phyloP scores from a whole-genome alignment of 2,797 vertebrate genomes.

The Hemibagrus guttatus region DNA sequence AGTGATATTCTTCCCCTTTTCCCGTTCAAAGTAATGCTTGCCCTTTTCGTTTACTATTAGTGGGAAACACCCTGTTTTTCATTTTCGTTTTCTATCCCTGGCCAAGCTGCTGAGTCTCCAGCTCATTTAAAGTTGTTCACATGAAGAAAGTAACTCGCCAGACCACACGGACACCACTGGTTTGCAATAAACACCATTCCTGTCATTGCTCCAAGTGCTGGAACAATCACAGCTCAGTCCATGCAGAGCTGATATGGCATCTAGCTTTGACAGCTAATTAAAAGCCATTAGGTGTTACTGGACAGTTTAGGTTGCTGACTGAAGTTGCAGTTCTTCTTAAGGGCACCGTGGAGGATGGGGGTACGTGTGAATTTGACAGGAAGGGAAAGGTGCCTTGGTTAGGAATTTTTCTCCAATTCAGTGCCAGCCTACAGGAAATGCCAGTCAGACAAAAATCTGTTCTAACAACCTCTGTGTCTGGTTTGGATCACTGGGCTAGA shows the following conservation, averaged over 20 bases:
- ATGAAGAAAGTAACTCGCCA: conserved; percentile 38
- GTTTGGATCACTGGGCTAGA: conserved; percentile 30
- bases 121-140: conserved; percentile 65
- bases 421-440: conserved; percentile 78
- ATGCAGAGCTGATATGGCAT: neutral
- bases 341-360: neutral
- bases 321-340: conserved; percentile 17
- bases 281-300: conserved; percentile 15
- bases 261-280: conserved; percentile 12
- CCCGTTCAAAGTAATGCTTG: neutral
- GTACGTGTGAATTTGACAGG: conserved; percentile 68
- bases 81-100: conserved; percentile 26
- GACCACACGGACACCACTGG: conserved; percentile 41
- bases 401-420: conserved; percentile 69
- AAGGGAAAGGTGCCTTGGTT: conserved; percentile 74
- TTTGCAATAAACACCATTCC: conserved; percentile 46
- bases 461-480: conserved; percentile 22
- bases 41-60: neutral
- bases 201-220: conserved; percentile 13
- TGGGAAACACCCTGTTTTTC: conserved; percentile 17
- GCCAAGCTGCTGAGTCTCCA: conserved; percentile 58
- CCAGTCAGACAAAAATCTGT: conserved; percentile 68
- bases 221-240: conserved; percentile 20
- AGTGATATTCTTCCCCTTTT: neutral
- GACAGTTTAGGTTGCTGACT: neutral